Percentiles rank a stretch among this genome's conserved stretches.
These are phyloP conservation scores for Ginglymostoma cirratum DNA, from an alignment of 2,113 vertebrate genomes.

Conservation along the genomic window DNA sequence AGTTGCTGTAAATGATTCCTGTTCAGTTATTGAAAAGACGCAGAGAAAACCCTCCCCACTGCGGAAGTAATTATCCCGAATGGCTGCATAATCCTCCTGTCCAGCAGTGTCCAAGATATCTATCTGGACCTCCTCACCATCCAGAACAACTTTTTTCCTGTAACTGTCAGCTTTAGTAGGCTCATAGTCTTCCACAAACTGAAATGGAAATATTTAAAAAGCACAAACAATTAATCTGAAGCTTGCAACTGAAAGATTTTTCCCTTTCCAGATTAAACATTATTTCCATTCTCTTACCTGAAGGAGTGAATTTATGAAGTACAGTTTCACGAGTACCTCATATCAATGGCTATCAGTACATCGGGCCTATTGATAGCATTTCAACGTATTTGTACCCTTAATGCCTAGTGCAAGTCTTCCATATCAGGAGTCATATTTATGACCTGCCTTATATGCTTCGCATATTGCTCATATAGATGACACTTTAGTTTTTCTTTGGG, in stretches of 20 bases:
- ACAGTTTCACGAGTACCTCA: not conserved
- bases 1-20: conserved; percentile 83
- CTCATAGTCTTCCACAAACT: conserved; percentile 99
- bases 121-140: conserved; percentile 94
- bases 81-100: conserved; percentile 96
- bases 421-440: not conserved
- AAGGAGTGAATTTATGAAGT: not conserved
- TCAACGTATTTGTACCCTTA: not conserved
- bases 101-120: conserved; percentile 81
- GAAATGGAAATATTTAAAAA: conserved; percentile 38
- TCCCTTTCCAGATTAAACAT: conserved; percentile 36
- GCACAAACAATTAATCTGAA: not conserved
- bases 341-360: not conserved
- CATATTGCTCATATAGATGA: not conserved
- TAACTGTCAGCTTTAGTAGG: conserved; percentile 98
- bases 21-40: conserved; percentile 93
- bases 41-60: conserved; percentile 93
- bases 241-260: not conserved
- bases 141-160: conserved; percentile 94
- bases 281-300: not conserved
- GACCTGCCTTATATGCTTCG: not conserved
- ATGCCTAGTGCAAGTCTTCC: not conserved
- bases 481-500: not conserved
- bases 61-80: conserved; percentile 96
- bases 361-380: too few relatives aligned